These are phyloP conservation scores for Mirza zaza DNA, from an alignment of 2,113 vertebrate genomes.

Conservation along the genomic window DNA sequence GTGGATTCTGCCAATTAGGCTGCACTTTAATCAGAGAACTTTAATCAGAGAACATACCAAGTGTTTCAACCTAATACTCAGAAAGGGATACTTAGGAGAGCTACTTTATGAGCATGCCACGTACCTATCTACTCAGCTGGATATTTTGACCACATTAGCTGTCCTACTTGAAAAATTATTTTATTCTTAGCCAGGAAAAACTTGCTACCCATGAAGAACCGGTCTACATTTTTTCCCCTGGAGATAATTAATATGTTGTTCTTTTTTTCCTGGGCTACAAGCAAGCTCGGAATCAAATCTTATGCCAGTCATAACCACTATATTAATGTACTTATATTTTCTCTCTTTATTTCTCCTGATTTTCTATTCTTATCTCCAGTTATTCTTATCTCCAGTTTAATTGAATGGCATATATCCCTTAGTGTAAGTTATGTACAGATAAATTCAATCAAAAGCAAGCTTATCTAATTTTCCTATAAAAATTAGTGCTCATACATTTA, in stretches of 20 bases:
- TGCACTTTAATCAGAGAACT: not conserved
- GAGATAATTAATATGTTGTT: slow-evolving; percentile 72
- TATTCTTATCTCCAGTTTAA: slow-evolving; percentile 48
- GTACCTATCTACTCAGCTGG: slow-evolving; percentile 5
- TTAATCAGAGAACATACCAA: slow-evolving; percentile 3
- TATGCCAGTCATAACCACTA: not conserved
- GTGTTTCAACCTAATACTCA: slow-evolving; percentile 5
- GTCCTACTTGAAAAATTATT: slow-evolving; percentile 71
- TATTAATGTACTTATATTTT: slow-evolving; percentile 37
- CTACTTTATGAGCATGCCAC: slow-evolving; percentile 30
- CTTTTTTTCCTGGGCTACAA: slow-evolving; percentile 47
- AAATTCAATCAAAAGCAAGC: slow-evolving; percentile 50
- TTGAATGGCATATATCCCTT: not conserved
- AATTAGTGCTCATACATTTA: slow-evolving; percentile 34
- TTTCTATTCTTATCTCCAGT: slow-evolving; percentile 50
- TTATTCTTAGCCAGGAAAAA: slow-evolving; percentile 70
- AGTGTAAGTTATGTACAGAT: not conserved
- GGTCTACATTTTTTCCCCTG: slow-evolving; percentile 67
- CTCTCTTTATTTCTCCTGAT: slow-evolving; percentile 24
- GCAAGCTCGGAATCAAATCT: slow-evolving; percentile 54
- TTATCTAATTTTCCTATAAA: slow-evolving; percentile 54
- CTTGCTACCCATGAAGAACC: slow-evolving; percentile 66
- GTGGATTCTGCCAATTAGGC: not conserved
- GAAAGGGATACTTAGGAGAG: not conserved
- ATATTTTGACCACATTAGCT: slow-evolving; percentile 58